Conservation (phyloP, 2,797 vertebrate genomes). For the Trachurus trachurus region DNA sequence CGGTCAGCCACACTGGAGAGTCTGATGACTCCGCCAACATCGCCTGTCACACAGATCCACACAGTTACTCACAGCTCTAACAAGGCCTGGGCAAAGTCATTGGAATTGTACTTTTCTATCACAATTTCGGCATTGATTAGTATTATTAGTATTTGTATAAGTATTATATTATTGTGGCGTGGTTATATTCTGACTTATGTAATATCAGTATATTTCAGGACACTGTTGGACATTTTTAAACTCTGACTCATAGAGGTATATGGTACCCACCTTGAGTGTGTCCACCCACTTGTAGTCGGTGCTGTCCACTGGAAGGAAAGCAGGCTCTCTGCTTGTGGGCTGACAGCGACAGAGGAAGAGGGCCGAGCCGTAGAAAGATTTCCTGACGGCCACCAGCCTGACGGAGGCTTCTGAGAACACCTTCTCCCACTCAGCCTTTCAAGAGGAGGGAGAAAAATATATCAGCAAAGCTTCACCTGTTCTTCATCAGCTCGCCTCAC, state of each 20-base stretch:
- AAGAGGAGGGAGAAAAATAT: neutral
- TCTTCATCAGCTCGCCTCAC: neutral
- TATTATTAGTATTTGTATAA: too few relatives aligned
- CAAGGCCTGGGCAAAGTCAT: too few relatives aligned
- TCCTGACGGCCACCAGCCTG: slow-evolving; percentile 87
- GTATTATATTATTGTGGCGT: too few relatives aligned
- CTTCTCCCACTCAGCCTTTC: slow-evolving; percentile 91
- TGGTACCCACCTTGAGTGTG: slow-evolving; percentile 89
- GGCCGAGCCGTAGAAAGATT: slow-evolving; percentile 92
- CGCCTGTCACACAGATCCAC: slow-evolving; percentile 60
- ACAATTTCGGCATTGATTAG: too few relatives aligned
- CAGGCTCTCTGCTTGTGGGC: slow-evolving; percentile 65
- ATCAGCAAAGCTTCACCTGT: neutral
- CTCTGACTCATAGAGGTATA: neutral
- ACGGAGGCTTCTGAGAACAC: slow-evolving; percentile 85
- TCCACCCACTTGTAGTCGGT: slow-evolving; percentile 93
- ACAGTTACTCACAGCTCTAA: slow-evolving; percentile 17
- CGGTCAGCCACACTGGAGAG: slow-evolving; percentile 90
- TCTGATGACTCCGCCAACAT: slow-evolving; percentile 84
- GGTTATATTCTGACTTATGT: too few relatives aligned
- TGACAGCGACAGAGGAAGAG: slow-evolving; percentile 91
- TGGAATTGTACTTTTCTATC: too few relatives aligned
- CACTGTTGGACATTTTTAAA: neutral
- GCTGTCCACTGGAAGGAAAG: slow-evolving; percentile 89
- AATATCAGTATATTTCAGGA: too few relatives aligned